Conservation (phyloP, 35 echinoderm and acorn worm species). For the Chiridota heheva region DNA sequence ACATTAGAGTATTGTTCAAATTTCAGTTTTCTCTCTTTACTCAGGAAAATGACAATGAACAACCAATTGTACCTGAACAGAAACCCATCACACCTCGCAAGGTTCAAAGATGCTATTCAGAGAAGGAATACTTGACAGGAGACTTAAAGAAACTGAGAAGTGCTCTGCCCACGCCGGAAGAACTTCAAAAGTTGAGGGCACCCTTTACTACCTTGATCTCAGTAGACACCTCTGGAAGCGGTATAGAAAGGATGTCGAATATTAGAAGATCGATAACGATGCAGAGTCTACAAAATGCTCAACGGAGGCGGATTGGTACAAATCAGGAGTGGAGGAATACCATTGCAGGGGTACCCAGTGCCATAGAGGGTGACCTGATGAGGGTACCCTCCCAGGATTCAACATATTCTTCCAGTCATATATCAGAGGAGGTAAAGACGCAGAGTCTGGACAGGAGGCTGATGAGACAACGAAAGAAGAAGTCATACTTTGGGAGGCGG, state of each 20-base stretch:
- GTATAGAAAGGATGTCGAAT: slow-evolving; percentile 83
- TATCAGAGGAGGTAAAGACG: slow-evolving; percentile 63
- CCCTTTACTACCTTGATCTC: slow-evolving; percentile 60
- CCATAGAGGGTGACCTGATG: slow-evolving; percentile 56
- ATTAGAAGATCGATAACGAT: slow-evolving; percentile 70
- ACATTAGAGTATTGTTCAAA: no score
- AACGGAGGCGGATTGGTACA: slow-evolving; percentile 38
- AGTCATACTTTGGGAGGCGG: slow-evolving; percentile 19
- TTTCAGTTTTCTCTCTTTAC: slow-evolving; percentile 4
- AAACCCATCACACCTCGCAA: slow-evolving; percentile 62
- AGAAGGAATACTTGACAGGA: slow-evolving; percentile 63
- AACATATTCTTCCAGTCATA: slow-evolving; percentile 29
- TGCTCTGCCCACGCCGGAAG: slow-evolving; percentile 90
- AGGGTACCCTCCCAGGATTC: slow-evolving; percentile 27
- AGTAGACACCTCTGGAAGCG: slow-evolving; percentile 76
- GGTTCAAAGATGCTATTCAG: slow-evolving; percentile 66
- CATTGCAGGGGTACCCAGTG: slow-evolving; percentile 63
- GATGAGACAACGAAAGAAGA: slow-evolving; percentile 51
- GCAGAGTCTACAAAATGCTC: slow-evolving; percentile 27
- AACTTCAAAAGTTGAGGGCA: slow-evolving; percentile 61
- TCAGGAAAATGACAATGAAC: slow-evolving; percentile 55
- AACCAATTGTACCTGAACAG: slow-evolving; percentile 55
- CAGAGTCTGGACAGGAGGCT: slow-evolving; percentile 66
- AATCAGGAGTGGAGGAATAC: slow-evolving; percentile 70
- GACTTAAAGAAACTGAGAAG: slow-evolving; percentile 50